Evolutionary conservation across 2,888 invertebrate genomes (phyloP), one percentile per base, ranked within the genome.

Genomic region (Cheilosia impressa): DNA sequence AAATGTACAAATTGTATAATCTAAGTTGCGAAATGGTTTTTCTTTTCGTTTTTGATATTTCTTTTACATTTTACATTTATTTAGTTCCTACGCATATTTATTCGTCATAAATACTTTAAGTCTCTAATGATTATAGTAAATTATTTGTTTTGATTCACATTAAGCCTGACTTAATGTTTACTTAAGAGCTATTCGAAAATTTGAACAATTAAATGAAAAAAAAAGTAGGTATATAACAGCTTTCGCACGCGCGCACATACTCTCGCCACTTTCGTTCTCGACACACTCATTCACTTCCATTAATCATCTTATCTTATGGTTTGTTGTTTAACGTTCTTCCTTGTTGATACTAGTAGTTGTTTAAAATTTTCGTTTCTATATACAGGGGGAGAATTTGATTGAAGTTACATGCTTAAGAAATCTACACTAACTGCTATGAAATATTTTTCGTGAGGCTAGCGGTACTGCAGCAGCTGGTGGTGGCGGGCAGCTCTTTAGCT

Each of bases 401-500:
- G 0, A 43, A 45, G 34, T n/a, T 45, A 9, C 13, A 22, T 58
- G 31, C 24, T n/a, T 52, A 24, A 22, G 2, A 13, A 2, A 7
- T 27, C 60, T 73, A 65, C 6, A 65, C 47, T 76, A 75, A 76
- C 50, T 76, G 79, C 71, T 84, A 84, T 60, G 84, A 84, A 75
- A 84, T 71, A 53, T 75, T 79, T 52, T 76, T 85, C 10, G 75
- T 71, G 43, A 85, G 71, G 76, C 91, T 90, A 95, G 92, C 94
- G 55, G n/a, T 71, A 79, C 73, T 82, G 72, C 76, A 76, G 22
- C 85, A 85, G 52, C 82, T 84, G 62, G 77, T 84, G 95, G 92
- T 95, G 95, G 89, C 94, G 94, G 96, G 95, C 88, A 97, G 94
- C 93, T 97, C 97, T 90, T 98, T 98, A 62, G 98, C 98, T 58